phyloP scores from a whole-genome alignment of 2,888 invertebrate species.

The Priocnemis perturbator region DNA sequence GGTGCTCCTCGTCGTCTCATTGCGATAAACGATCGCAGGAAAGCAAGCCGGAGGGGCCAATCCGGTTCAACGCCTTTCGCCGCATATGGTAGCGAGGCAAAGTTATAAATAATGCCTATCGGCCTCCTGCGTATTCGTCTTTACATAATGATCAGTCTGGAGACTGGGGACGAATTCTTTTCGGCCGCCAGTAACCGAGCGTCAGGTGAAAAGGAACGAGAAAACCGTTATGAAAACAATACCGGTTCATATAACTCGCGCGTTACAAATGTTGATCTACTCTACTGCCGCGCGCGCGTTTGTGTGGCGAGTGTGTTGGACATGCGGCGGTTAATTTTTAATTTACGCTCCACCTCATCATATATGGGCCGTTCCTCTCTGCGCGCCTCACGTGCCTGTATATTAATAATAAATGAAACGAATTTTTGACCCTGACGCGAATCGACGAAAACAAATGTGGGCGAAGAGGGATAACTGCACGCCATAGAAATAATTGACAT shows the following conservation, averaged over 20 bases:
- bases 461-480: background rate
- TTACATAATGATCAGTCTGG: slow-evolving; percentile 43
- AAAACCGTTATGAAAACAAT: slow-evolving; percentile 25
- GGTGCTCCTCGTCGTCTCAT: no score
- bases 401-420: no score
- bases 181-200: background rate
- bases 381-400: no score
- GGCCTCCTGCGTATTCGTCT: slow-evolving; percentile 43
- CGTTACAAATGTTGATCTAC: slow-evolving; percentile 10
- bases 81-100: slow-evolving; percentile 39
- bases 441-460: background rate
- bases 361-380: no score
- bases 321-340: no score
- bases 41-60: slow-evolving; percentile 41
- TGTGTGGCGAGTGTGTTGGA: no score
- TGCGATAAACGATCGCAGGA: slow-evolving; percentile 21
- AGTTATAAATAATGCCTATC: slow-evolving; percentile 54
- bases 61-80: slow-evolving; percentile 47
- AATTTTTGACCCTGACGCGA: no score
- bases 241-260: background rate
- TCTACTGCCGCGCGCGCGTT: background rate
- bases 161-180: slow-evolving; percentile 38
- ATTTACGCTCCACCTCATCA: no score
- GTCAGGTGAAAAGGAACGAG: slow-evolving; percentile 23
- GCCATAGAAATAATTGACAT: no score